Evolutionary conservation across 2,113 vertebrate species (phyloP).

Genomic region (Empidonax alnorum): DNA sequence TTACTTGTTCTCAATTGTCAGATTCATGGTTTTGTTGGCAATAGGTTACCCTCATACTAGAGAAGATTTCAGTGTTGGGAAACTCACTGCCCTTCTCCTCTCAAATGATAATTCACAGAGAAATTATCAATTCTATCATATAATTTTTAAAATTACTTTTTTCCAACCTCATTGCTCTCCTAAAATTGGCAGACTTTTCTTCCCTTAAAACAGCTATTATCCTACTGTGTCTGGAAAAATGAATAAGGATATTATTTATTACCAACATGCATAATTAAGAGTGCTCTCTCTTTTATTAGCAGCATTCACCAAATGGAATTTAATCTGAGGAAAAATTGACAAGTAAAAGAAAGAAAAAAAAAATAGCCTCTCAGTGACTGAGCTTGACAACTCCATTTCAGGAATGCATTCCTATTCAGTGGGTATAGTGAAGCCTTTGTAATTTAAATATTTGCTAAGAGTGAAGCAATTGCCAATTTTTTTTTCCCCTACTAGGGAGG

Average conservation of each 20-base stretch:
- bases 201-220: neutral
- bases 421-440: neutral
- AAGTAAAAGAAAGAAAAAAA: neutral
- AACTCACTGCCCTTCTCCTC: neutral
- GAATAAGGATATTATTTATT: neutral
- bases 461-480: neutral
- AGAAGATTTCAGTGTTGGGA: neutral
- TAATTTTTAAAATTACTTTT: neutral
- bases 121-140: neutral
- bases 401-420: neutral
- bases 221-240: neutral
- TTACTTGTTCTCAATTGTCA: neutral
- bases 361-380: neutral
- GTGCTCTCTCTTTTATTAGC: neutral
- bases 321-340: neutral
- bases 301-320: neutral
- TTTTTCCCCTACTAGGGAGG: neutral
- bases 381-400: neutral
- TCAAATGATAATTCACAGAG: neutral
- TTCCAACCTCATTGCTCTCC: neutral
- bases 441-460: neutral
- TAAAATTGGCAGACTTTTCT: neutral
- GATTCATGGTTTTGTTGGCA: neutral
- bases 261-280: neutral
- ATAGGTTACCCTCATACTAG: neutral